Base-by-base conservation (phyloP, 2,797 vertebrate genomes). In the Pseudocheirus occidentalis region DNA sequence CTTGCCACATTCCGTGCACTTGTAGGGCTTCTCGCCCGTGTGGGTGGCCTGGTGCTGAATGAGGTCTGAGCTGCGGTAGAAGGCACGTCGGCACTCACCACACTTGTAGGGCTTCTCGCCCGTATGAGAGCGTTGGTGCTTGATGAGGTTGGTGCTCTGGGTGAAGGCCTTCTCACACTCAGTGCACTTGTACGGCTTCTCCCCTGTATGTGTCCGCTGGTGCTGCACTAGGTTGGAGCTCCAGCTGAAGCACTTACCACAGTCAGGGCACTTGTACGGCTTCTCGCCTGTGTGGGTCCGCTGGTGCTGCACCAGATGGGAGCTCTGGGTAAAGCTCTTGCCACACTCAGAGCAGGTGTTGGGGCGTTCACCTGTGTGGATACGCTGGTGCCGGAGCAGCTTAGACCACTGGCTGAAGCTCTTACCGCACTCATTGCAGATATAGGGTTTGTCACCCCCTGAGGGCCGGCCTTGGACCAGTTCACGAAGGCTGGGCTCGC, bases 391-490 rank as follows among this genome's bases (percentile, higher is more conserved):
- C 54, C 98, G 97, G 29, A 98, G 95, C 90, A 98, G 96, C 92
- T 98, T 98, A 92, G 98, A 98, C 95, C 98, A 98, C 92, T 98
- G 97, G 93, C 97, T 98, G 96, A 98, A 98, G 95, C 98, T 98
- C 95, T 98, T 98, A 59, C 98, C 98, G 0, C 98, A 98, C 57
- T 98, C 98, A 3, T 98, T 98, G 96, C 98, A 98, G 93, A 98
- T 97, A 93, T 98, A 98, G 1, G 98, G 96, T 92, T 98, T 98
- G 95, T 98, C 98, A 0, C 97, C 98, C 3, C 97, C 97, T 0
- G 98, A 93, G 0, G 97, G 98, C 91, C 97, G 98, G 81, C 98
- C 98, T 62, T 98, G 98, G 55, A 98, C 98, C 94, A 98, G 94
- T 46, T 98, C 98, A 5, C 98, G 97, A 40, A 98, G 97, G 95